These are phyloP conservation scores for Anguilla marmorata DNA, from an alignment of 2,797 vertebrate species.

Conservation along the genomic window DNA sequence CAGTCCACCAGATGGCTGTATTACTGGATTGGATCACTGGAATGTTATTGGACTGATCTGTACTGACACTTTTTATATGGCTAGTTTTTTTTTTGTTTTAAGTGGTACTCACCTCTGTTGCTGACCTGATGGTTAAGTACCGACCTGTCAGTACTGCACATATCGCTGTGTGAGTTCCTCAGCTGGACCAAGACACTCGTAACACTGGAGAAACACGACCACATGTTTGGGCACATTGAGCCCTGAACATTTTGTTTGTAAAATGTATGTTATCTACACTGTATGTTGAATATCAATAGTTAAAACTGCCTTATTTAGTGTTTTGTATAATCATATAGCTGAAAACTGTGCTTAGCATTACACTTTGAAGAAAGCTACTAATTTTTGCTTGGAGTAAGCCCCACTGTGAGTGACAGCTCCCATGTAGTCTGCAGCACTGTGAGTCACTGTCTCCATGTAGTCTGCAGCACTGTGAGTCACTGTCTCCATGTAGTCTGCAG, in stretches of 20 bases:
- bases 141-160: slow-evolving; percentile 28
- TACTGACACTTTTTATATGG: slow-evolving; percentile 38
- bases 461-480: background rate
- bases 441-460: background rate
- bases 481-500: too few species aligned
- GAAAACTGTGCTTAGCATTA: slow-evolving; percentile 13
- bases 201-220: slow-evolving; percentile 12
- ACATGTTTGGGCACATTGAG: slow-evolving; percentile 33
- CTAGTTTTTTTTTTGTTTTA: slow-evolving; percentile 16
- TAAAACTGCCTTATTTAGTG: slow-evolving; percentile 61
- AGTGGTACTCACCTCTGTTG: background rate
- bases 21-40: slow-evolving; percentile 46
- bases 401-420: slow-evolving; percentile 12
- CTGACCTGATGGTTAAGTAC: background rate
- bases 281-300: slow-evolving; percentile 44
- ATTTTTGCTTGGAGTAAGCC: slow-evolving; percentile 14
- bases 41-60: slow-evolving; percentile 31
- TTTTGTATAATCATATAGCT: slow-evolving; percentile 48
- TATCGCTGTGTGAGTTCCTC: slow-evolving; percentile 18
- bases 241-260: slow-evolving; percentile 3
- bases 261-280: slow-evolving; percentile 22
- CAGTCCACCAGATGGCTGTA: slow-evolving; percentile 21
- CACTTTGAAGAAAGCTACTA: slow-evolving; percentile 22
- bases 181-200: slow-evolving; percentile 28
- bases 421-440: slow-evolving; percentile 14